Conservation (phyloP, 2,113 vertebrate genomes). For the Peromyscus maniculatus region DNA sequence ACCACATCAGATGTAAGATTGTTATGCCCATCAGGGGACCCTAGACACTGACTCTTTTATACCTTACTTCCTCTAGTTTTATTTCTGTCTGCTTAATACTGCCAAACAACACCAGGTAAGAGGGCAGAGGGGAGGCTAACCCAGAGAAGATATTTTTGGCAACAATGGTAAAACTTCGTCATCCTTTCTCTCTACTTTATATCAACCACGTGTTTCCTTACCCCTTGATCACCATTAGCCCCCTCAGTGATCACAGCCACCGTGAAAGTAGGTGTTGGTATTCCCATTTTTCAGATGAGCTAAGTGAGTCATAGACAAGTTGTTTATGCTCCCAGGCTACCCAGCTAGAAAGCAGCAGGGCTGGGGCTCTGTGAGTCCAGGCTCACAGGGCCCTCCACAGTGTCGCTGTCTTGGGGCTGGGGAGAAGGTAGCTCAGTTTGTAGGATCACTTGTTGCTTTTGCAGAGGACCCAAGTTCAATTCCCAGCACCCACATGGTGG, state of each 20-base stretch:
- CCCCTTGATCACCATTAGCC: not conserved
- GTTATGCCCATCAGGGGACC: too few species aligned
- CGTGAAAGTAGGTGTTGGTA: not conserved
- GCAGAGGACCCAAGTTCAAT: not conserved
- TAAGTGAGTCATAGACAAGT: not conserved
- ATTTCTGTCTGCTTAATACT: not conserved
- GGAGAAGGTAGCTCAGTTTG: not conserved
- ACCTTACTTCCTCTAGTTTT: not conserved
- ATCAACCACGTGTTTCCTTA: not conserved
- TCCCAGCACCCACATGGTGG: not conserved
- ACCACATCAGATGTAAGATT: not conserved
- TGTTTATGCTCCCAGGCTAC: not conserved
- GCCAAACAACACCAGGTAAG: not conserved
- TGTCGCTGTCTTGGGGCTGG: not conserved
- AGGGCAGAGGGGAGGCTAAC: not conserved
- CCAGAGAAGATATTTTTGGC: not conserved
- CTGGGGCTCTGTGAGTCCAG: accelerated
- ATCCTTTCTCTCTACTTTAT: not conserved
- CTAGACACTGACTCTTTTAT: not conserved
- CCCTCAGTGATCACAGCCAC: not conserved
- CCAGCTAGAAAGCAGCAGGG: not conserved
- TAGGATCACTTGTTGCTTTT: not conserved
- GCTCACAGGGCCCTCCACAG: accelerated
- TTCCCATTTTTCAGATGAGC: conserved; percentile 7
- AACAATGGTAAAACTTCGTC: not conserved